Evolutionary conservation across 53 echinoderm and acorn worm species (phyloP), one percentile per base, ranked within the genome.

Genomic region (Paracentrotus lividus): DNA sequence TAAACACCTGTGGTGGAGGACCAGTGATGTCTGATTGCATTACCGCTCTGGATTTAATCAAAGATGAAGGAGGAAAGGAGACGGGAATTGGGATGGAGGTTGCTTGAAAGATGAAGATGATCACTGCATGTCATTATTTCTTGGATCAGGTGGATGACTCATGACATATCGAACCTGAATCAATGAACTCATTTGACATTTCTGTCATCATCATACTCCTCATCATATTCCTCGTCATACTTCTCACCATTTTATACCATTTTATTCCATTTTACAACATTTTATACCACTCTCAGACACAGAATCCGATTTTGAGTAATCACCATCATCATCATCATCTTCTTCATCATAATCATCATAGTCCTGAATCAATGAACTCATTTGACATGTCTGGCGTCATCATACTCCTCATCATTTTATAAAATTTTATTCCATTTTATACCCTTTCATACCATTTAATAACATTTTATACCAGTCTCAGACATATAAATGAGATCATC

Each of bases 1-100:
- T 88, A 55, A 56, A 90, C 90, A 90, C 90, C 90, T 90, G 90
- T 90, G 66, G 90, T 45, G 45, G 29, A 38, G 49, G 27, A 90
- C 90, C 67, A 90, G 43, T 49, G 42, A n/a, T 66, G 66, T 49
- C 42, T 90, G 90, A 90, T 90, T 90, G 67, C 66, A 65, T 90
- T 90, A 90, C 88, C 88, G 88, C 20, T 20, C 57, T 55, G 38
- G 88, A 38, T 88, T 88, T 56, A 88, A 88, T 88, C 88, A 88
- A 88, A 88, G 57, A 56, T 38, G 88, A 23, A 51, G 43, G 33
- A 47, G 85, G 49, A 49, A 24, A 85, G 85, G 85, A 72, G 72
- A 45, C 85, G 24, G 85, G 85, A 85, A 85, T 85, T 49, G 52
- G 85, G 49, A 52, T 85, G 20, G 85, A n/a, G 24, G 27, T 5